These are phyloP conservation scores for Enteromius anoplus DNA, from an alignment of 2,797 vertebrate species.

Conservation along the genomic window DNA sequence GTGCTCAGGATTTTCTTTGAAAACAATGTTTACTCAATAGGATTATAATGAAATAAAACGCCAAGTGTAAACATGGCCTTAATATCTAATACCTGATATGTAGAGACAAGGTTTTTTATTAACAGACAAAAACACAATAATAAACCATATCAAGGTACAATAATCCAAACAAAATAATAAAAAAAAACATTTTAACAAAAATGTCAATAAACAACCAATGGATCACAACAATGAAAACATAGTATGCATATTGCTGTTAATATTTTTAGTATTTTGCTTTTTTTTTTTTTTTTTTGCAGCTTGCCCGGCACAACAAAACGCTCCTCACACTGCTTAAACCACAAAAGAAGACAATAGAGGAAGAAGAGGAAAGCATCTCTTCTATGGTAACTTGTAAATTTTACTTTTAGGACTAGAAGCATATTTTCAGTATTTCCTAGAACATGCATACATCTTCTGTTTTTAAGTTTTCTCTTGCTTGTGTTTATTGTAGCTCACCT, in stretches of 20 bases:
- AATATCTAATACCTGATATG: neutral
- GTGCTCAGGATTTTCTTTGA: too few species aligned
- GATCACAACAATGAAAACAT: neutral
- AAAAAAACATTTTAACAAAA: neutral
- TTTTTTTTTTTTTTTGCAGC: conserved; percentile 70
- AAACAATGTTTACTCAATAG: too few species aligned
- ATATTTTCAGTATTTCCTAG: neutral
- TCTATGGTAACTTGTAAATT: conserved; percentile 83
- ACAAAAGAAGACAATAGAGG: conserved; percentile 83
- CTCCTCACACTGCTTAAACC: conserved; percentile 90
- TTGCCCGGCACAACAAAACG: conserved; percentile 92
- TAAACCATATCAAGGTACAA: too few species aligned
- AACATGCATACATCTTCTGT: neutral
- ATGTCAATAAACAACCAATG: neutral
- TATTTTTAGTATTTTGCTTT: neutral
- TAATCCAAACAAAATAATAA: too few species aligned
- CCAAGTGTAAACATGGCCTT: too few species aligned
- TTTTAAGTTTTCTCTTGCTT: conserved; percentile 12
- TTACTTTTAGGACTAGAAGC: neutral
- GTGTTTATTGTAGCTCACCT: conserved; percentile 81
- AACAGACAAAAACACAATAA: too few species aligned
- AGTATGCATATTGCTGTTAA: neutral
- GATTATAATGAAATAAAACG: too few species aligned
- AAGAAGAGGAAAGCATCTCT: conserved; percentile 90
- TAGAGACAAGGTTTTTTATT: neutral